phyloP scores from a whole-genome alignment of 2,113 vertebrate species.

The Engraulis encrasicolus region DNA sequence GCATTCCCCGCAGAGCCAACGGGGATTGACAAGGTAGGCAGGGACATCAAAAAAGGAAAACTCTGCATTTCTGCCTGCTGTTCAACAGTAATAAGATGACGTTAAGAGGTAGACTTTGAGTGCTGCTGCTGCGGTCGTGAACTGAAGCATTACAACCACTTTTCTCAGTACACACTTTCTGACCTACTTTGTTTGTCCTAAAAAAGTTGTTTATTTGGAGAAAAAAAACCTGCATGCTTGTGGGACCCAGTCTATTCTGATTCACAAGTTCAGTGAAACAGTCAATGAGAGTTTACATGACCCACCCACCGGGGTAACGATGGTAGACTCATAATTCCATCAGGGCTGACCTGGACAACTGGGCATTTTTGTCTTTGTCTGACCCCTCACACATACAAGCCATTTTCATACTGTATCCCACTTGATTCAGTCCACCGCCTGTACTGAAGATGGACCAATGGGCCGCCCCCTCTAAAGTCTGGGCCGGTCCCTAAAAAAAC shows the following conservation, averaged over 20 bases:
- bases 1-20: neutral
- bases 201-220: neutral
- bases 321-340: neutral
- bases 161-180: slow-evolving; percentile 1
- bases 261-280: neutral
- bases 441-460: no score
- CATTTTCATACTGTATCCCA: no score
- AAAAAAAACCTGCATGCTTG: neutral
- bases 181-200: slow-evolving; percentile 34
- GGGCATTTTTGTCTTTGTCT: no score
- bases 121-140: neutral
- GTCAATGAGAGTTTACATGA: neutral
- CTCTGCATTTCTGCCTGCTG: slow-evolving; percentile 1
- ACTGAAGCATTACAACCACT: neutral
- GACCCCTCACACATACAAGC: no score
- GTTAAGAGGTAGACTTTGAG: neutral
- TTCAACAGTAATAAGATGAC: neutral
- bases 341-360: no score
- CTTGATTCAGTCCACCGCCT: no score
- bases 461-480: no score
- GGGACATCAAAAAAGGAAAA: slow-evolving; percentile 11
- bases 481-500: no score
- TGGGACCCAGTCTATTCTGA: neutral
- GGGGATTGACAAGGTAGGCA: slow-evolving; percentile 13
- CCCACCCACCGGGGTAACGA: neutral